These are phyloP conservation scores for Schizotus pectinicornis DNA, from an alignment of 2,888 invertebrate genomes.

Conservation along the genomic window DNA sequence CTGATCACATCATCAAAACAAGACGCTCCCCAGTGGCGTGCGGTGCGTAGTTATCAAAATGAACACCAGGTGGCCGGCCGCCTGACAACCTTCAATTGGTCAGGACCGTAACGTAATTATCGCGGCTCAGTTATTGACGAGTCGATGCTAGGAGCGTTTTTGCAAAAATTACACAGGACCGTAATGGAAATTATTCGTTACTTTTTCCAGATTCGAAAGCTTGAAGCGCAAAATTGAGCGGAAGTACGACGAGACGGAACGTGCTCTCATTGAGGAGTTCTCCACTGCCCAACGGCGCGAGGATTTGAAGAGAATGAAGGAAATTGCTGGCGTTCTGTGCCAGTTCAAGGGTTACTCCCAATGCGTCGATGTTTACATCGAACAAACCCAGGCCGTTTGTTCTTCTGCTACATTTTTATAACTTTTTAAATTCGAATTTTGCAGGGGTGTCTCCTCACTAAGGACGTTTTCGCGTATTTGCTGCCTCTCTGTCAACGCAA, in stretches of 20 bases:
- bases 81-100: too few species aligned
- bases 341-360: constrained; percentile 97
- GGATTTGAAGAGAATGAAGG: constrained; percentile 89
- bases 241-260: constrained; percentile 90
- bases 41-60: too few species aligned
- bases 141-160: too few species aligned
- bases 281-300: constrained; percentile 85
- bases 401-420: constrained; percentile 2
- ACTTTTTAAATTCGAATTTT: constrained; percentile 37
- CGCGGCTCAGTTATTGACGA: too few species aligned
- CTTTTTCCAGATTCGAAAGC: constrained; percentile 69
- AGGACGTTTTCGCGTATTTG: constrained; percentile 90
- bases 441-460: constrained; percentile 82
- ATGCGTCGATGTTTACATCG: constrained; percentile 96
- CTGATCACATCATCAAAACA: constrained; percentile 6
- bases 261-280: constrained; percentile 92
- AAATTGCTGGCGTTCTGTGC: constrained; percentile 87
- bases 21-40: too few species aligned
- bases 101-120: too few species aligned
- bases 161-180: too few species aligned
- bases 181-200: constrained; percentile 5
- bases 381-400: constrained; percentile 89
- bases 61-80: too few species aligned
- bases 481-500: constrained; percentile 89
- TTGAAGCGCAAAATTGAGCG: constrained; percentile 85